Evolutionary conservation across 2,888 invertebrate species (phyloP).

Genomic region (Chymomyza procnemis): DNA sequence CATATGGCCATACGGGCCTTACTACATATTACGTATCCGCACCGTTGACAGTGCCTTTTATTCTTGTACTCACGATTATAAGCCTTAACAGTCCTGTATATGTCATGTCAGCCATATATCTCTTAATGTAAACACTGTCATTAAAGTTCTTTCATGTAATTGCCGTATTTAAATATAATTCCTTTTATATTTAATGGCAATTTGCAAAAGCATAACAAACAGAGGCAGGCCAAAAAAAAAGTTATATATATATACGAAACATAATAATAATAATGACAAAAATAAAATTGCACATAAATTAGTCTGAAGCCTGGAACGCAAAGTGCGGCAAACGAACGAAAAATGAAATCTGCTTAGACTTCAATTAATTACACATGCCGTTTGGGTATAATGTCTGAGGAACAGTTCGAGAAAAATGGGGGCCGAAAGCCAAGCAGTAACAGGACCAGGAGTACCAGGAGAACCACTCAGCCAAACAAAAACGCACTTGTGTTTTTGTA

Average conservation of each 20-base stretch:
- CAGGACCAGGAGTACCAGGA: background rate
- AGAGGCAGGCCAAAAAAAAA: background rate
- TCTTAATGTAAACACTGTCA: background rate
- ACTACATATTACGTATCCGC: too few species aligned
- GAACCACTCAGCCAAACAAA: constrained; percentile 30
- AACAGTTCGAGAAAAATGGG: background rate
- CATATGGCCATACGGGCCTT: too few species aligned
- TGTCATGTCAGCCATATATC: background rate
- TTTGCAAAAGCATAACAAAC: background rate
- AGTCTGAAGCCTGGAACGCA: constrained; percentile 14
- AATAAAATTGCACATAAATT: constrained; percentile 33
- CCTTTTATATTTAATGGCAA: background rate
- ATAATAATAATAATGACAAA: constrained; percentile 24
- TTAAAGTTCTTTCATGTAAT: background rate
- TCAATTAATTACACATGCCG: constrained; percentile 51
- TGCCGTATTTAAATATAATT: background rate
- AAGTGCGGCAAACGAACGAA: constrained; percentile 8
- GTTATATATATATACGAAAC: constrained; percentile 13
- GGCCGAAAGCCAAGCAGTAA: too few species aligned
- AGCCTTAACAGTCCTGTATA: background rate
- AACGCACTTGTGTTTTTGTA: constrained; percentile 17
- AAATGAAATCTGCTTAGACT: constrained; percentile 43
- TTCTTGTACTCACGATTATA: background rate
- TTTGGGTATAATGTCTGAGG: background rate
- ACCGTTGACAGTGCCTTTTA: background rate